Percentiles rank a stretch among this genome's conserved stretches.
phyloP scores from a whole-genome alignment of 2,888 invertebrate species.

The Temnothorax ravouxi region DNA sequence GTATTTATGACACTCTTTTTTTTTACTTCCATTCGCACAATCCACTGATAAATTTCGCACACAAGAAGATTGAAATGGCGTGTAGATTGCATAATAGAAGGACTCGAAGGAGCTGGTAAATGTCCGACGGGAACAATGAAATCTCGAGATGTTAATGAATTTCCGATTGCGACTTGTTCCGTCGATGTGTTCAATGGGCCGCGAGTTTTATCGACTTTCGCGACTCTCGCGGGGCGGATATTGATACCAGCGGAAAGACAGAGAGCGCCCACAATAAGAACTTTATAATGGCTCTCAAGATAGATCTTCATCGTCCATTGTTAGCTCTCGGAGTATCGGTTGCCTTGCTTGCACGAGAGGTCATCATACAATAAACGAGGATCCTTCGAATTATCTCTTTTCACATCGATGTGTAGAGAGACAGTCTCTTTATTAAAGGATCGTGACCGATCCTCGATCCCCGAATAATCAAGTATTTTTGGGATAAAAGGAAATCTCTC shows the following conservation, averaged over 20 bases:
- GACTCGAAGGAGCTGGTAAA: constrained; percentile 2
- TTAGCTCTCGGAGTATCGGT: constrained; percentile 59
- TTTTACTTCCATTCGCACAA: background rate
- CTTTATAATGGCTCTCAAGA: constrained; percentile 68
- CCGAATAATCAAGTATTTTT: constrained; percentile 20
- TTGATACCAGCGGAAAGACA: constrained; percentile 24
- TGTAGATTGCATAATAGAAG: background rate
- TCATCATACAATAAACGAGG: constrained; percentile 51
- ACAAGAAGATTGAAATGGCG: background rate
- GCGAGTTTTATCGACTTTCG: constrained; percentile 55
- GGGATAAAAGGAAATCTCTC: constrained; percentile 4
- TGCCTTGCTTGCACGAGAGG: constrained; percentile 49
- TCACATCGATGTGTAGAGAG: constrained; percentile 17
- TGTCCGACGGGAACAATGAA: constrained; percentile 38
- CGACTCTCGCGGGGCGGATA: constrained; percentile 4
- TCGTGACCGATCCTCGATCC: background rate
- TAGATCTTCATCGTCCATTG: constrained; percentile 68
- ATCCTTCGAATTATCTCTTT: constrained; percentile 54
- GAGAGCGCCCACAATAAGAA: constrained; percentile 52
- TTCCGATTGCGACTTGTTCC: constrained; percentile 51
- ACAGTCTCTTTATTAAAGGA: constrained; percentile 32
- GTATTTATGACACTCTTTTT: background rate
- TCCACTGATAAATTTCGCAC: background rate
- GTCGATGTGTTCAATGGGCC: constrained; percentile 53
- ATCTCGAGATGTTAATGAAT: constrained; percentile 57